These are phyloP conservation scores for Steinernema hermaphroditum DNA, from an alignment of 2,888 invertebrate genomes.

Conservation along the genomic window DNA sequence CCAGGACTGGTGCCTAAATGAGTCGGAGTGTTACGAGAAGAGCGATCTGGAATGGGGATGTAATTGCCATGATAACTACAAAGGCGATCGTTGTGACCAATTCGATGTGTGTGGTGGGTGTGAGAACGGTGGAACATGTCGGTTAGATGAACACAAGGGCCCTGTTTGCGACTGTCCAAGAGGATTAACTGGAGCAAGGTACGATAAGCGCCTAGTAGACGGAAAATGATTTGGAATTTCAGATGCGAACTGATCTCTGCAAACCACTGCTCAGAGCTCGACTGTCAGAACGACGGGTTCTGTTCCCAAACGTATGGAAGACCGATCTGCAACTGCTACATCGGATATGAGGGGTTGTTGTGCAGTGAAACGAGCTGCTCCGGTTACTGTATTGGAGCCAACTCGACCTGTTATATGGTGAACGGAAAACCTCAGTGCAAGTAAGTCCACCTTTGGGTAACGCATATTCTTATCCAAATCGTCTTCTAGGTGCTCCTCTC, in stretches of 20 bases:
- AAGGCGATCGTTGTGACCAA: constrained; percentile 71
- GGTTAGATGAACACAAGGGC: constrained; percentile 21
- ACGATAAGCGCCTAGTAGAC: not conserved
- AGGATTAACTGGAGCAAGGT: constrained; percentile 40
- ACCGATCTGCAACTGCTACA: constrained; percentile 70
- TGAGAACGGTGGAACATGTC: constrained; percentile 36
- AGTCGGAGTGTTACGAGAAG: constrained; percentile 4
- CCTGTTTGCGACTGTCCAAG: constrained; percentile 42
- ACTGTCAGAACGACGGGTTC: constrained; percentile 68
- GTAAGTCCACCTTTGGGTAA: not conserved
- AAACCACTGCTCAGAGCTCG: constrained; percentile 36
- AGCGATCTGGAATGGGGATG: constrained; percentile 24
- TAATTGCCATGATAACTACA: constrained; percentile 68
- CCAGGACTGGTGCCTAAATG: constrained; percentile 38
- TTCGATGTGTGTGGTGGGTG: constrained; percentile 47
- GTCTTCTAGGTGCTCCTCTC: constrained; percentile 34
- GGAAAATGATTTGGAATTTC: not conserved
- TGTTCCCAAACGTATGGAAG: constrained; percentile 66
- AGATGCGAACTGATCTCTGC: constrained; percentile 40
- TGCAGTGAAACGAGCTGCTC: constrained; percentile 67
- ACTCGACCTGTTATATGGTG: constrained; percentile 10
- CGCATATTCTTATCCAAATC: not conserved
- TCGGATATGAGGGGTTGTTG: constrained; percentile 71
- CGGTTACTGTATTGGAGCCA: constrained; percentile 28
- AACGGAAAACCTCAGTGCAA: constrained; percentile 17